Base-by-base conservation (phyloP, 2,113 vertebrate genomes). In the Scomber japonicus region DNA sequence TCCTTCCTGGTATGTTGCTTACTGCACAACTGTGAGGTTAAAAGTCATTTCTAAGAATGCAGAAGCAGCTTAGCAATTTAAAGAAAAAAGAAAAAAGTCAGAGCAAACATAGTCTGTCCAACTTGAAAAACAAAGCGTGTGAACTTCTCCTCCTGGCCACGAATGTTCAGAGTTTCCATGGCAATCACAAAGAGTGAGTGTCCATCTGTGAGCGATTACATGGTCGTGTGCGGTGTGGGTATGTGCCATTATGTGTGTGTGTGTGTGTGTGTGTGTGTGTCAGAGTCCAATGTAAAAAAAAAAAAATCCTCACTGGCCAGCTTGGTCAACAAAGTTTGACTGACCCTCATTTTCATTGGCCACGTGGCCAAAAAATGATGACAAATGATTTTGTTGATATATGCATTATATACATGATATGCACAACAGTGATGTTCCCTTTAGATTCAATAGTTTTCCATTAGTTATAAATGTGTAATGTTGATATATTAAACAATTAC, bases 141-240 rank as follows among this genome's bases (percentile, higher is more conserved):
- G 71, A 54, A 63, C 14, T 55, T 65, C 16, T 48, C 15, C 21
- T 59, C 40, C 31, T 53, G 10, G 21, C 72, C 16, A 19, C 19
- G 12, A 53, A 48, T 59, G 57, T 21, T 54, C 59, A 12, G 1
- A 0, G 64, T 71, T 70, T 79, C 66, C 31, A 65, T 65, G 17
- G 54, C 68, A 75, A 71, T 64, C 31, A 31, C 51, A 56, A 46
- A 44, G 21, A 74, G 12, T 53, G 15, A 11, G 24, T n/a, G 5
- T 64, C n/a, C 27, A 63, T 49, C 27, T 80, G 62, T 68, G 68
- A 78, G 35, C 35, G 16, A 63, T 71, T 16, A 53, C 53, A 63
- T 44, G 57, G 11, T 31, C 46, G 17, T 63, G 48, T 49, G 44
- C 31, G 56, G 13, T 40, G 71, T 62, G 15, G 31, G 35, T 17